Base-by-base conservation (phyloP, 2,888 invertebrate species). In the Hyppa rectilinea region DNA sequence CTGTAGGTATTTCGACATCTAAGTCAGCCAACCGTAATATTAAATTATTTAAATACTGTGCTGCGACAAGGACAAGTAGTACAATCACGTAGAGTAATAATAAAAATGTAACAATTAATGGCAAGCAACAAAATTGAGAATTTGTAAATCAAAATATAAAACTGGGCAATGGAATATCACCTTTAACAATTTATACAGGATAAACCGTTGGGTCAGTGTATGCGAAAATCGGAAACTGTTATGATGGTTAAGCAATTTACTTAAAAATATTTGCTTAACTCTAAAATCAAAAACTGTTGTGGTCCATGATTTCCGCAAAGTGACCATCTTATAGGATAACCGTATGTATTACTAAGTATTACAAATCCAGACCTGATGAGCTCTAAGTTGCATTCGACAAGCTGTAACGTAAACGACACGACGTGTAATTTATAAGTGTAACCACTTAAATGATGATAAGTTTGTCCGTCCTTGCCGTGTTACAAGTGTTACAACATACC, bases 401-500 rank as follows among this genome's bases (percentile, higher is more conserved):
- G 14, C 29, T 43, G 10, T 12, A 29, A 60, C 14, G 4, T 49
- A 34, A 29, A 20, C 12, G 0, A 61, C n/a, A 20, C 12, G 0
- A 61, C n/a, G 29, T 50, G 20, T 52, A 31, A 38, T 38, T 71
- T 23, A 5, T 43, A 43, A 52, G 34, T 23, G 20, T n/a, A 40
- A 40, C 34, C 9, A 20, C 67, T 68, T 29, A 10, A 34, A 53
- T 59, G 40, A 67, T 55, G 60, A 69, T 61, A 29, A 60, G 45
- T 60, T 36, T 49, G 10, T 20, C 12, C n/a, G n/a, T 43, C 6
- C 45, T 29, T 45, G n/a, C 4, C 4, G 49, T 14, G 4, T 69
- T 59, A 50, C 59, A 34, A 52, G 49, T 14, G 4, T 69, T 59
- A 50, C 59, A 34, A 52, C 31, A 64, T 36, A 71, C 29, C 4